A percentile compares a stretch with the other conserved stretches of the same genome.
These are phyloP conservation scores for Calidris pygmaea DNA, from an alignment of 2,113 vertebrate species.

Conservation along the genomic window DNA sequence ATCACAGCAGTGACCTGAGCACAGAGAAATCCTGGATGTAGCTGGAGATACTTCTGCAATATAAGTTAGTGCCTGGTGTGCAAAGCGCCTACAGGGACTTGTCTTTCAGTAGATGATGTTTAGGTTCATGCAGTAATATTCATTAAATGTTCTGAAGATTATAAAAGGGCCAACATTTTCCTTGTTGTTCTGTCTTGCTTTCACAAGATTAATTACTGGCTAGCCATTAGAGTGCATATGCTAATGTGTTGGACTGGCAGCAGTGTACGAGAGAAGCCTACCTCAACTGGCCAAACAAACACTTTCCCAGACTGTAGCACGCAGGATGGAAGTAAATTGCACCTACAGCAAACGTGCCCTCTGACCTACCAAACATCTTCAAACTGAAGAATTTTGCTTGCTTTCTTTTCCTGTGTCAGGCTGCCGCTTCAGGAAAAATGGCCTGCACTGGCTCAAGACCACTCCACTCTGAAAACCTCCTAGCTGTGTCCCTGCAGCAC, in stretches of 20 bases:
- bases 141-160: background rate
- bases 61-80: background rate
- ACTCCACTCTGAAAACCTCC: background rate
- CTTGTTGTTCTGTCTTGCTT: background rate
- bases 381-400: background rate
- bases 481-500: background rate
- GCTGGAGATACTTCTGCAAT: background rate
- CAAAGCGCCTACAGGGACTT: background rate
- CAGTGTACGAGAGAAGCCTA: fast-evolving
- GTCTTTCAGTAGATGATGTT: background rate
- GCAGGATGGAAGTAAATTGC: background rate
- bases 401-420: background rate
- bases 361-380: background rate
- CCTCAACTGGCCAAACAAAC: background rate
- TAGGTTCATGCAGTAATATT: background rate
- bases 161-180: background rate
- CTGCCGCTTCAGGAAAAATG: background rate
- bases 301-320: background rate
- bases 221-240: background rate
- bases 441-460: background rate
- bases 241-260: background rate
- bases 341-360: background rate
- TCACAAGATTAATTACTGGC: background rate
- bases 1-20: background rate
- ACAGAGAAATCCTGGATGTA: background rate